A percentile compares a stretch with the other conserved stretches of the same genome.
Evolutionary conservation across 2,113 vertebrate species (phyloP).

Genomic region (Bolborhynchus lineola): DNA sequence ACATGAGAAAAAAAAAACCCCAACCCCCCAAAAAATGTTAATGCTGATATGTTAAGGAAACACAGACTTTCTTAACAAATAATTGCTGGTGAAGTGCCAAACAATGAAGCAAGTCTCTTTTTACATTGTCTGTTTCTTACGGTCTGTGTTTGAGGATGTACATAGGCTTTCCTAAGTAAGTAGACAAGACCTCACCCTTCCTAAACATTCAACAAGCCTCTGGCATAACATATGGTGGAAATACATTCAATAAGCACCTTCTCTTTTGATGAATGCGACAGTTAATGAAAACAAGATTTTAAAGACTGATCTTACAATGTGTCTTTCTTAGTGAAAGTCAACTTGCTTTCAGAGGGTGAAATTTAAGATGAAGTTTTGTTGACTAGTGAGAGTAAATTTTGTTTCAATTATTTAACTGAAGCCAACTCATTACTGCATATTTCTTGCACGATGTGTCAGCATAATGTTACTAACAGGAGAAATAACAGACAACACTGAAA

Average conservation of each 20-base stretch:
- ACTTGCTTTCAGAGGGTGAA: neutral
- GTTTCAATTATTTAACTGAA: neutral
- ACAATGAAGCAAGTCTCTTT: neutral
- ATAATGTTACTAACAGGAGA: neutral
- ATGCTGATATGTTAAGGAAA: neutral
- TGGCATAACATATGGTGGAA: neutral
- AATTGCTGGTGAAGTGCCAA: neutral
- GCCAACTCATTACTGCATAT: neutral
- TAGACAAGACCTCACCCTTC: neutral
- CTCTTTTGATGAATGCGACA: neutral
- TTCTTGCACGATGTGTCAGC: neutral
- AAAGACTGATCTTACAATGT: neutral
- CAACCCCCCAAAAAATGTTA: neutral
- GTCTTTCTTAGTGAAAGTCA: neutral
- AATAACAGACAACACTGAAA: neutral
- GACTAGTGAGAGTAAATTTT: neutral
- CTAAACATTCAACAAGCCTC: neutral
- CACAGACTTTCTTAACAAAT: neutral
- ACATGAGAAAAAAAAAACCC: neutral
- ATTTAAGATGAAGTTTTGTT: neutral
- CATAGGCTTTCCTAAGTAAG: neutral
- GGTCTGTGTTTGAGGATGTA: neutral
- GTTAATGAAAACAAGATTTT: neutral
- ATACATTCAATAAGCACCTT: neutral
- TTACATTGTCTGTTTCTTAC: neutral